Percentiles rank a stretch among this genome's conserved stretches.
phyloP scores from a whole-genome alignment of 2,113 vertebrate species.

The Barnardius zonarius region DNA sequence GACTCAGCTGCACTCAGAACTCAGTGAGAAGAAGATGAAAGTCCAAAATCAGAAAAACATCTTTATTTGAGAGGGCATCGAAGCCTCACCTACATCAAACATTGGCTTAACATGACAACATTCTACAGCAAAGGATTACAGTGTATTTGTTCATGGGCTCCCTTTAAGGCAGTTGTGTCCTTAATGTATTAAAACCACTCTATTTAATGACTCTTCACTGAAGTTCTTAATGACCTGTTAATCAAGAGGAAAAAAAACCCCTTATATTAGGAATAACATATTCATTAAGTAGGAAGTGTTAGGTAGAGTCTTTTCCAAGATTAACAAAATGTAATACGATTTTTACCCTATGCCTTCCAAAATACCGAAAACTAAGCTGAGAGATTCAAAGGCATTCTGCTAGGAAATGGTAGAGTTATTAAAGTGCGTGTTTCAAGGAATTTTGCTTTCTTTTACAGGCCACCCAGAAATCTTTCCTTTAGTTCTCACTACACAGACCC shows the following conservation, averaged over 20 bases:
- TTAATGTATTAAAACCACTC: neutral
- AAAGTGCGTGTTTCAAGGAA: neutral
- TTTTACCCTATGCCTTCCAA: neutral
- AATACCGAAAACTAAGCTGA: neutral
- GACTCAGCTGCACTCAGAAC: neutral
- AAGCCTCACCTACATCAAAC: neutral
- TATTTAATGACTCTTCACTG: neutral
- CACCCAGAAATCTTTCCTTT: conserved; percentile 87
- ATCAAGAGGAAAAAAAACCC: neutral
- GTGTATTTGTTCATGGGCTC: neutral
- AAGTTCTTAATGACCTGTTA: neutral
- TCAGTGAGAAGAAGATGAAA: neutral
- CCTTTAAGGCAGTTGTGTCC: neutral
- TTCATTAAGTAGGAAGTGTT: neutral
- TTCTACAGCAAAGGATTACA: neutral
- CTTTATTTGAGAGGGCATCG: neutral
- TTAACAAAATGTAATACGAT: neutral
- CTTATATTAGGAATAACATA: neutral
- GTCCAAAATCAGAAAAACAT: neutral
- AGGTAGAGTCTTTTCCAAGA: neutral
- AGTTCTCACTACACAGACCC: conserved; percentile 86
- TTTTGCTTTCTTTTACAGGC: conserved; percentile 63
- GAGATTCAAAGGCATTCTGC: neutral
- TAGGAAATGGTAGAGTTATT: neutral
- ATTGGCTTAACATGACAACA: neutral